phyloP scores from a whole-genome alignment of 1,140 invertebrate species.

The Nephila pilipes region DNA sequence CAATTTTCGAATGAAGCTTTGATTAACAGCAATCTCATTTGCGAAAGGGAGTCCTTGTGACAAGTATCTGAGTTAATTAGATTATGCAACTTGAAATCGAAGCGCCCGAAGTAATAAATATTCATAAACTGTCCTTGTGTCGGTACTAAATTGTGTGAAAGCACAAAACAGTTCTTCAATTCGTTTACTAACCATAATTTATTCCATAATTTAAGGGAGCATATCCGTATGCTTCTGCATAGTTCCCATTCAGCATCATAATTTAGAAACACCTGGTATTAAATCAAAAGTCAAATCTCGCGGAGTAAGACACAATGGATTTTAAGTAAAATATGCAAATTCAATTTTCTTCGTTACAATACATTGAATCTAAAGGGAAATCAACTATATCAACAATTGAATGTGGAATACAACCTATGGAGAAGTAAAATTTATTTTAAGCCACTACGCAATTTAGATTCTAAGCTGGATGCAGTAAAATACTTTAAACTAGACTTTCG shows the following conservation, averaged over 20 bases:
- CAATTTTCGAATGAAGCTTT: neutral
- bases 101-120: neutral
- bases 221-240: neutral
- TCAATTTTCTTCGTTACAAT: neutral
- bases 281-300: neutral
- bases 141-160: neutral
- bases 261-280: neutral
- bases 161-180: neutral
- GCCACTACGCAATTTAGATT: neutral
- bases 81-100: constrained; percentile 23
- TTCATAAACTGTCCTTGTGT: neutral
- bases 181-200: neutral
- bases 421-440: neutral
- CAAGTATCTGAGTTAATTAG: constrained; percentile 36
- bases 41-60: neutral
- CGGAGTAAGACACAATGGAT: neutral
- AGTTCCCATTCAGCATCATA: neutral
- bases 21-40: constrained; percentile 21
- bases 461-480: neutral
- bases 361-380: neutral
- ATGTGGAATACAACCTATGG: neutral
- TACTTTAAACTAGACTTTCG: no score
- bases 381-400: neutral
- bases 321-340: neutral
- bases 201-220: neutral